Evolutionary conservation across 2,797 vertebrate species (phyloP).

Genomic region (Lophotriccus pileatus): DNA sequence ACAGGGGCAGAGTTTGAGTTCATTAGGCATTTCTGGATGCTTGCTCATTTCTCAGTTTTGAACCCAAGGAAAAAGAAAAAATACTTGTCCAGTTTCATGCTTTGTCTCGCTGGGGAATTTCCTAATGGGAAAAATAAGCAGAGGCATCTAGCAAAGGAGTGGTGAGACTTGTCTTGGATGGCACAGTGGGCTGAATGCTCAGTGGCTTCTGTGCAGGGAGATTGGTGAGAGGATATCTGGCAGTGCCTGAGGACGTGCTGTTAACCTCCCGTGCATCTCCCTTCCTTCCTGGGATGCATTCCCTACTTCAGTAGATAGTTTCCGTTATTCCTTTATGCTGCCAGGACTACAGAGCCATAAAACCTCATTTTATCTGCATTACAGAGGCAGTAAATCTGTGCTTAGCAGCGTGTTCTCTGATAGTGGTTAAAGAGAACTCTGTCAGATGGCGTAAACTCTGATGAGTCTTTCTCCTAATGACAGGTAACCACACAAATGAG

Average conservation of each 20-base stretch:
- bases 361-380: conserved; percentile 50
- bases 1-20: not conserved
- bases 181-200: not conserved
- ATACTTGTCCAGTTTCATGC: not conserved
- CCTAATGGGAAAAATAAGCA: not conserved
- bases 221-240: not conserved
- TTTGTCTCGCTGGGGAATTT: not conserved
- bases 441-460: not conserved
- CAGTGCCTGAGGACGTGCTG: not conserved
- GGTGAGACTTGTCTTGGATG: not conserved
- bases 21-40: not conserved
- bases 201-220: not conserved
- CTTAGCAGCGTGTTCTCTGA: not conserved
- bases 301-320: not conserved
- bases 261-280: not conserved
- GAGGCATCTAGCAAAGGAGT: not conserved
- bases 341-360: conserved; percentile 38
- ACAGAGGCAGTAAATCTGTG: conserved; percentile 36
- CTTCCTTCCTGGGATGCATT: not conserved
- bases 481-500: not conserved
- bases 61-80: not conserved
- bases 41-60: not conserved
- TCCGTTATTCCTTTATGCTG: conserved; percentile 29
- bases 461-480: not conserved
- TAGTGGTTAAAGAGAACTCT: not conserved